Conservation (phyloP, 2,113 vertebrate genomes). For the Centrocercus urophasianus region DNA sequence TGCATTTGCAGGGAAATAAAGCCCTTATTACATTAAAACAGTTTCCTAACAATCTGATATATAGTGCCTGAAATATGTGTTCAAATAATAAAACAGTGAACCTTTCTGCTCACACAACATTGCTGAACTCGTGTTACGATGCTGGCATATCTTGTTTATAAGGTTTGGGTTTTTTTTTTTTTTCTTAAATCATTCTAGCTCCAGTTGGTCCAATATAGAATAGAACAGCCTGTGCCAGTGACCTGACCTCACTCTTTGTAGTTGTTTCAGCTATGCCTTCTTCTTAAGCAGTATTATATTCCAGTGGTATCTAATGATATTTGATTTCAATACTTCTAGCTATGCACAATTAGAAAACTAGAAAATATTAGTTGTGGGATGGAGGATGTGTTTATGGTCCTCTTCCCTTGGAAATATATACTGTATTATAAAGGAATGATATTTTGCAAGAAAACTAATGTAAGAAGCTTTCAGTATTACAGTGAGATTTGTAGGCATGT, state of each 20-base stretch:
- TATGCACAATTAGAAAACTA: conserved; percentile 83
- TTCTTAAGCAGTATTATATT: conserved; percentile 79
- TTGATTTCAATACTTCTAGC: conserved; percentile 79
- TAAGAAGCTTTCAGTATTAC: conserved; percentile 83
- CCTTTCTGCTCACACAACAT: neutral
- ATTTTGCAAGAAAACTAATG: conserved; percentile 82
- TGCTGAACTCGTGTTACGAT: conserved; percentile 31
- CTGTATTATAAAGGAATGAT: conserved; percentile 80
- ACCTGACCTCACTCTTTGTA: conserved; percentile 60
- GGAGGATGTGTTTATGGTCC: conserved; percentile 33
- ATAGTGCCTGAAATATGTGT: conserved; percentile 26
- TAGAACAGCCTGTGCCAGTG: conserved; percentile 42
- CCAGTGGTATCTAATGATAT: conserved; percentile 78
- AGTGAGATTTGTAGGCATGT: conserved; percentile 69
- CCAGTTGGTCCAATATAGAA: conserved; percentile 20
- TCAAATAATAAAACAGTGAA: conserved; percentile 29
- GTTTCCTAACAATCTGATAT: conserved; percentile 21
- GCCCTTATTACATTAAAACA: neutral
- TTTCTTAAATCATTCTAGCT: conserved; percentile 13
- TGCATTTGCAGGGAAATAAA: neutral
- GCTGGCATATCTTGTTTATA: conserved; percentile 11
- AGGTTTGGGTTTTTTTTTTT: neutral
- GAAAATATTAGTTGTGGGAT: conserved; percentile 76
- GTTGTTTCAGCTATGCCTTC: conserved; percentile 63
- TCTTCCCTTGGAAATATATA: conserved; percentile 73